Percentiles rank a stretch among this genome's conserved stretches.
Conservation (phyloP, 2,113 vertebrate species). For the Xerus inauris region DNA sequence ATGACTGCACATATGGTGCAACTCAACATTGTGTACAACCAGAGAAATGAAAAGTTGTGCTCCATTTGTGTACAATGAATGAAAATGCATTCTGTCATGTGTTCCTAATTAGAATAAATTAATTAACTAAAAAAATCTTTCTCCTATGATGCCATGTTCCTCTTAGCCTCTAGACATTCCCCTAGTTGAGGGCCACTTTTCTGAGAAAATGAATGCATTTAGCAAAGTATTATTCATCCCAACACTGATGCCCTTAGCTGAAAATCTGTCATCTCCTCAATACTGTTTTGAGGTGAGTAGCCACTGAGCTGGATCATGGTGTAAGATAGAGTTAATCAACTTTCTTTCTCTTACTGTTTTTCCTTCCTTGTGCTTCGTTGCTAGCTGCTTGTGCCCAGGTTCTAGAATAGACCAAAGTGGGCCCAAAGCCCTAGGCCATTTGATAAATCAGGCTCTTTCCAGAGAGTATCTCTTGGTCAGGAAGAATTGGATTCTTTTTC, state of each 20-base stretch:
- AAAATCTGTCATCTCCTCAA: not conserved
- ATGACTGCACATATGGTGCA: too few species aligned
- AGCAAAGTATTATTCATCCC: not conserved
- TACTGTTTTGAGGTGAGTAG: not conserved
- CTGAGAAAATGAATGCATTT: not conserved
- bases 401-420: not conserved
- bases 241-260: not conserved
- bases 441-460: not conserved
- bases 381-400: not conserved
- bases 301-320: not conserved
- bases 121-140: too few species aligned
- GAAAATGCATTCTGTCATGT: too few species aligned
- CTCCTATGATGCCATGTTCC: not conserved
- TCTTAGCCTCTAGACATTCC: not conserved
- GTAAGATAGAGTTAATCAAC: not conserved
- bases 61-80: too few species aligned
- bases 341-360: not conserved
- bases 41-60: too few species aligned
- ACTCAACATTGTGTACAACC: too few species aligned
- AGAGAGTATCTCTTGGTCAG: not conserved
- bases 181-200: not conserved
- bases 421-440: not conserved
- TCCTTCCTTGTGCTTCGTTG: not conserved
- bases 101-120: too few species aligned
- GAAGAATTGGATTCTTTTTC: not conserved